Conservation (phyloP, 1,140 invertebrate genomes). For the Neuroterus valhalla region DNA sequence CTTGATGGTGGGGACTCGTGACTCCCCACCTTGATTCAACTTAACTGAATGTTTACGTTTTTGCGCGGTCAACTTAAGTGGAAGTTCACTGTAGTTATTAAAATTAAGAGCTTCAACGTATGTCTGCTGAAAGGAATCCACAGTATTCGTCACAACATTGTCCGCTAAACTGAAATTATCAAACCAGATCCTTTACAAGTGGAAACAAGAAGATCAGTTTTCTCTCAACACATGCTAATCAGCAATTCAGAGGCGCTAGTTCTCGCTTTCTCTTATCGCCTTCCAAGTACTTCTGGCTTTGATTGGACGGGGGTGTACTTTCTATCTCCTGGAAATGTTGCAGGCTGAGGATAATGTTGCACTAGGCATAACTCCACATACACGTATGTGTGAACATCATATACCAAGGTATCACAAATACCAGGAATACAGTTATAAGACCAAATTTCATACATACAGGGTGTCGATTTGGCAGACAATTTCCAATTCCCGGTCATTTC, state of each 20-base stretch:
- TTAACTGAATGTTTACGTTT: too few species aligned
- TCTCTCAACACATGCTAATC: slow-evolving; percentile 8
- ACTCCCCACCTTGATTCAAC: too few species aligned
- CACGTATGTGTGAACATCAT: not conserved
- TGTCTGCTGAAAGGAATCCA: too few species aligned
- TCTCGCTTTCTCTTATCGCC: not conserved
- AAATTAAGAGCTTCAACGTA: too few species aligned
- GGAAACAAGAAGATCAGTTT: slow-evolving; percentile 4
- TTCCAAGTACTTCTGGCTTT: not conserved
- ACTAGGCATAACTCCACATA: not conserved
- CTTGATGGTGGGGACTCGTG: too few species aligned
- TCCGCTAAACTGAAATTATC: not conserved
- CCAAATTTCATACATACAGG: not conserved
- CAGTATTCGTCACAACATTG: too few species aligned
- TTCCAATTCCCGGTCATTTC: too few species aligned
- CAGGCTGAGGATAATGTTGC: not conserved
- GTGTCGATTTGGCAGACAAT: too few species aligned
- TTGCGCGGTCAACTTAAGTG: too few species aligned
- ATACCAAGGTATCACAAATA: not conserved
- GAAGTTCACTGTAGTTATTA: too few species aligned
- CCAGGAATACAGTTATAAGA: not conserved
- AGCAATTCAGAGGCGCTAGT: not conserved
- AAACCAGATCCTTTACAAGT: not conserved
- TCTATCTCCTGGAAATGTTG: not conserved
- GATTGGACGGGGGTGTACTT: not conserved